phyloP scores from a whole-genome alignment of 2,797 vertebrate genomes.

The Notamacropus eugenii region DNA sequence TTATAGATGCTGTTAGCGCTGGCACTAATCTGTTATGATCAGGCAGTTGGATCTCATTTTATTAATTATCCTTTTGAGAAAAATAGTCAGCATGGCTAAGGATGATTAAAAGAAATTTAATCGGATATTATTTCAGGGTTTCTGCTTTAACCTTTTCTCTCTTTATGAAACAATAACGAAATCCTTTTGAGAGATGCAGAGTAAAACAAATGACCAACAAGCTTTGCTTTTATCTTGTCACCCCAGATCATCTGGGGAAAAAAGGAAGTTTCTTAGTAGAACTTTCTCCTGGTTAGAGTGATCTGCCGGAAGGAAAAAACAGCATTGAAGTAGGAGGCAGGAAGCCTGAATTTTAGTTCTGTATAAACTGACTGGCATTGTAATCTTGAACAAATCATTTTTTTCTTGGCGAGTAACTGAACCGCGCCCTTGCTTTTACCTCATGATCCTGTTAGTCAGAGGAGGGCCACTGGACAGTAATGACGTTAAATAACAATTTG shows the following conservation, averaged over 20 bases:
- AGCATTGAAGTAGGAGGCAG: no score
- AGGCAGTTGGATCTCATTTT: neutral
- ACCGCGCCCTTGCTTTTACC: no score
- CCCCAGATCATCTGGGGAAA: neutral
- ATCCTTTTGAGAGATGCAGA: neutral
- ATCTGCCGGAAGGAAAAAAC: no score
- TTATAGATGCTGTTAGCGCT: neutral
- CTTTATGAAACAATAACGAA: neutral
- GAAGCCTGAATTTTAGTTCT: no score
- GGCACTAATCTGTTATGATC: neutral
- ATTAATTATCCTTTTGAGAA: neutral
- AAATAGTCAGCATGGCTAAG: neutral
- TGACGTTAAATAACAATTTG: no score
- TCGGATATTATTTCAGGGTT: neutral
- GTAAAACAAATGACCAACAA: neutral
- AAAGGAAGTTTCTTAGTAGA: neutral
- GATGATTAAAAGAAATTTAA: neutral
- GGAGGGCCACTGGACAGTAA: no score
- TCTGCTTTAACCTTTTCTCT: neutral
- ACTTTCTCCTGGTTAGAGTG: neutral
- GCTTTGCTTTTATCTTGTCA: neutral
- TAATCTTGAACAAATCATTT: no score
- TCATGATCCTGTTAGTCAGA: no score
- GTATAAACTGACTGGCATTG: no score
- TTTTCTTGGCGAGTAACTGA: no score